Conservation (phyloP, 2,888 invertebrate species). For the Schizaphis graminum region DNA sequence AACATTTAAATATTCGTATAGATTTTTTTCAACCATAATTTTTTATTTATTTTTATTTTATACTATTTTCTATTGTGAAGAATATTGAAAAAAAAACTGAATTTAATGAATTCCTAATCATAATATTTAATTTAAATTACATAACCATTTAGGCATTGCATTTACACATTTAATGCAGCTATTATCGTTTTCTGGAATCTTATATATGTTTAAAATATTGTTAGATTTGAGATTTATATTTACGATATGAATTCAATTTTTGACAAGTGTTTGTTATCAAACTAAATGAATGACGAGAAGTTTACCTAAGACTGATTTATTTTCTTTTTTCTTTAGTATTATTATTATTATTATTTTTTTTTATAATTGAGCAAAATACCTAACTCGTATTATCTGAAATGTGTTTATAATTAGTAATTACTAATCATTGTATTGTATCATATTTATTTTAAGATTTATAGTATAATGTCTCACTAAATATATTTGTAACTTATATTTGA, state of each 20-base stretch:
- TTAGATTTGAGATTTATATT: slow-evolving; percentile 4
- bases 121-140: background rate
- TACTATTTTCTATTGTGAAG: background rate
- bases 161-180: background rate
- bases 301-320: slow-evolving; percentile 65
- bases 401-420: slow-evolving; percentile 47
- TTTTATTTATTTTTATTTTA: background rate
- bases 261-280: slow-evolving; percentile 7
- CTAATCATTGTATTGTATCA: slow-evolving; percentile 22
- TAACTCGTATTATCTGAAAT: slow-evolving; percentile 39
- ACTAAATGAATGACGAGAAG: slow-evolving; percentile 17
- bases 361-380: slow-evolving; percentile 31
- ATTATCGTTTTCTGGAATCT: background rate
- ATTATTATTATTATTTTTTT: background rate
- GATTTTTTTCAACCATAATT: background rate
- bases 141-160: background rate
- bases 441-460: slow-evolving; percentile 18
- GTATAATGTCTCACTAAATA: slow-evolving; percentile 15
- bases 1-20: background rate
- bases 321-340: slow-evolving; percentile 35
- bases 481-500: slow-evolving; percentile 19
- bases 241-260: background rate
- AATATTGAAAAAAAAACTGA: background rate
- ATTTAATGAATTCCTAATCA: background rate
- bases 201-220: background rate